Conservation (phyloP, 2,797 vertebrate genomes). For the Danio kyathit region DNA sequence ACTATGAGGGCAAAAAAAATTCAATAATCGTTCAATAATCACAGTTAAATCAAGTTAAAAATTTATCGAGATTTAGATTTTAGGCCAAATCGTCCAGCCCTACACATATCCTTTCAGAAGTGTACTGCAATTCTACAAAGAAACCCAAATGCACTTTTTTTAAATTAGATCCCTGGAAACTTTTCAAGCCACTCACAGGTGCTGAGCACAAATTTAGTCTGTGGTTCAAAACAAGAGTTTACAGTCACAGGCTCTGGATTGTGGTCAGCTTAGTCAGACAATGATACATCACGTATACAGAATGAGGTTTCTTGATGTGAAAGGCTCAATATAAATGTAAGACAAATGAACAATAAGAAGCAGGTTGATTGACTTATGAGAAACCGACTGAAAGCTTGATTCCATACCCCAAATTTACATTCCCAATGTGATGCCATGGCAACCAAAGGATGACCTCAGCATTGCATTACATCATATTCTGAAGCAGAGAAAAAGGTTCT, state of each 20-base stretch:
- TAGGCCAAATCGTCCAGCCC: too few relatives aligned
- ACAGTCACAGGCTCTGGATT: conserved; percentile 17
- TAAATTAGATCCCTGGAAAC: background rate
- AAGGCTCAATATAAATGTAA: conserved; percentile 13
- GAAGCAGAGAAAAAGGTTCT: conserved; percentile 15
- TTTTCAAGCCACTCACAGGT: conserved; percentile 33
- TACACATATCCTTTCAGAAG: background rate
- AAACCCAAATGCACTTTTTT: background rate
- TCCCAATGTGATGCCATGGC: conserved; percentile 31
- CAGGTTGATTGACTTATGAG: conserved; percentile 46
- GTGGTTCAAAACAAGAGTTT: conserved; percentile 50
- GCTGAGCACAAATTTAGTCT: conserved; percentile 35
- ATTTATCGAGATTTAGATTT: too few relatives aligned
- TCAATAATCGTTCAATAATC: too few relatives aligned
- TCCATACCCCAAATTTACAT: conserved; percentile 42
- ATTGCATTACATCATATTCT: conserved; percentile 57
- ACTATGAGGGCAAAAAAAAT: too few relatives aligned
- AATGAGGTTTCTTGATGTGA: conserved; percentile 30
- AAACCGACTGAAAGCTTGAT: conserved; percentile 42
- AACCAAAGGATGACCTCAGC: conserved; percentile 58
- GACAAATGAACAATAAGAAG: conserved; percentile 20
- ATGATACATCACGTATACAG: conserved; percentile 16
- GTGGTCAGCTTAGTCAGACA: conserved; percentile 48
- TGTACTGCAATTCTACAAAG: background rate
- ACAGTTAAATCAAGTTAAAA: too few relatives aligned